A percentile compares a stretch with the other conserved stretches of the same genome.
These are phyloP conservation scores for Whitmania pigra DNA, from an alignment of 1,140 invertebrate species.

Conservation along the genomic window DNA sequence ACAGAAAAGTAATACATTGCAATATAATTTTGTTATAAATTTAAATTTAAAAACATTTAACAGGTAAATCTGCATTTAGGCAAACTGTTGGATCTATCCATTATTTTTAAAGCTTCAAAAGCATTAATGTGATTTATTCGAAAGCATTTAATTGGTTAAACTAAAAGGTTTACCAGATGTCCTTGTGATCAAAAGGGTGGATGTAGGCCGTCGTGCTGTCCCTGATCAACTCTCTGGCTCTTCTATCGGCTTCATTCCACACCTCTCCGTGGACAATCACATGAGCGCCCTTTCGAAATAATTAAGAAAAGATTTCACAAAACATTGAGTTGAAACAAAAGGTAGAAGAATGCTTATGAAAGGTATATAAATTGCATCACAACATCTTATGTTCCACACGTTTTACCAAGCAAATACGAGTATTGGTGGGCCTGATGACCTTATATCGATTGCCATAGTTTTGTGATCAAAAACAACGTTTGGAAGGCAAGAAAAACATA, in stretches of 20 bases:
- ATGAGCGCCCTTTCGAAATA: slow-evolving; percentile 30
- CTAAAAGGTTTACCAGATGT: slow-evolving; percentile 41
- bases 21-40: neutral
- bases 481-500: too few relatives aligned
- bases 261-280: slow-evolving; percentile 41
- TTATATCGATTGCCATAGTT: too few relatives aligned
- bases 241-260: slow-evolving; percentile 44
- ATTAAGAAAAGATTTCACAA: neutral
- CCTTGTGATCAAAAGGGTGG: slow-evolving; percentile 45
- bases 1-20: neutral
- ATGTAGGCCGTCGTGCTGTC: slow-evolving; percentile 37
- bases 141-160: slow-evolving; percentile 1
- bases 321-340: too few relatives aligned
- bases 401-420: too few relatives aligned
- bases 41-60: neutral
- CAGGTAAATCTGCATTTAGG: neutral
- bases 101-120: too few relatives aligned
- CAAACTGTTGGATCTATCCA: too few relatives aligned
- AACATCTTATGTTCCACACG: too few relatives aligned
- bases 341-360: too few relatives aligned
- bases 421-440: too few relatives aligned
- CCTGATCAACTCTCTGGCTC: slow-evolving; percentile 36
- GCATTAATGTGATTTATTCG: too few relatives aligned
- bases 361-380: too few relatives aligned
- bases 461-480: too few relatives aligned